These are phyloP conservation scores for Agrochola macilenta DNA, from an alignment of 2,888 invertebrate species.

Conservation along the genomic window DNA sequence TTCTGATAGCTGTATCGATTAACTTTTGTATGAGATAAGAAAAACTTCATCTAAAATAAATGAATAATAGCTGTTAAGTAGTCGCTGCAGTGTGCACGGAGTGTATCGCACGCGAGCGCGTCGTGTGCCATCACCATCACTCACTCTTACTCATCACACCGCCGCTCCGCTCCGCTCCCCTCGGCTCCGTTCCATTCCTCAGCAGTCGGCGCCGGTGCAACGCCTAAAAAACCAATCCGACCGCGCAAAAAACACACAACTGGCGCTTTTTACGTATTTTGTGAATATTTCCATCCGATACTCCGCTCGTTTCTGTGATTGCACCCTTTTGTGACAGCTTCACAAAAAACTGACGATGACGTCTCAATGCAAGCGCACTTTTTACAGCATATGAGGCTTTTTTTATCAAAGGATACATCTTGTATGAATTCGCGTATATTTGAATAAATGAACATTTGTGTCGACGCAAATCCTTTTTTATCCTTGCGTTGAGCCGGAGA, in stretches of 20 bases:
- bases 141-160: background rate
- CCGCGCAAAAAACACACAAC: constrained; percentile 75
- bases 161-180: background rate
- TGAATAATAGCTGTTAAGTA: background rate
- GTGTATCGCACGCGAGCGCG: constrained; percentile 21
- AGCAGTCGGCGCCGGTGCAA: constrained; percentile 4
- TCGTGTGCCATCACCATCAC: constrained; percentile 6
- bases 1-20: constrained; percentile 7
- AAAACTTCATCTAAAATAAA: constrained; percentile 4
- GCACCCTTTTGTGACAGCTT: constrained; percentile 74
- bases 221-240: constrained; percentile 64
- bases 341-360: constrained; percentile 73
- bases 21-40: background rate
- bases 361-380: constrained; percentile 77
- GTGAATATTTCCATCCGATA: constrained; percentile 66
- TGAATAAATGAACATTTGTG: constrained; percentile 70
- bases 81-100: constrained; percentile 1
- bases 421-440: constrained; percentile 71
- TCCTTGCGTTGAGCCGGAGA: constrained; percentile 61
- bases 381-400: constrained; percentile 52
- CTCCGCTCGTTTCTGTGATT: constrained; percentile 71
- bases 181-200: background rate
- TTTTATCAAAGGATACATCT: constrained; percentile 61
- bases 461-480: constrained; percentile 73
- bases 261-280: constrained; percentile 73